Conservation (phyloP, 2,888 invertebrate genomes). For the Caenorhabditis sinica region DNA sequence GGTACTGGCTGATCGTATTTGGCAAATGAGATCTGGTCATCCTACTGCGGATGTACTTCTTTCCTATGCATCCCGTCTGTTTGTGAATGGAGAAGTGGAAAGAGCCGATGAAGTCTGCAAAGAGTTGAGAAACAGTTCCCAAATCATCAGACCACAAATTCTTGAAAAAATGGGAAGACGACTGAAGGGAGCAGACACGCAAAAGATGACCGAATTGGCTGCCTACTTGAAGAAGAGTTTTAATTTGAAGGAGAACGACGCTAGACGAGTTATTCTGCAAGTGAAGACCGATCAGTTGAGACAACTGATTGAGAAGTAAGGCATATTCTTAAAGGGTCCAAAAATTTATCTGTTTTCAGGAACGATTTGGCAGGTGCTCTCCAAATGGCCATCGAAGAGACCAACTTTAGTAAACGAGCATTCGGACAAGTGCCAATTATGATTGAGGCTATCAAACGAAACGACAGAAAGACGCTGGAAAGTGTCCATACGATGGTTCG, state of each 20-base stretch:
- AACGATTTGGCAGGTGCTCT: conserved; percentile 54
- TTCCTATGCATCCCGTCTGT: conserved; percentile 59
- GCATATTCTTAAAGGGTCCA: neutral
- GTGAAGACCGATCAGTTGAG: conserved; percentile 54
- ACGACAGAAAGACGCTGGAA: conserved; percentile 41
- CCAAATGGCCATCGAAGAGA: conserved; percentile 61
- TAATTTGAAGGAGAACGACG: conserved; percentile 33
- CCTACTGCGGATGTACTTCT: conserved; percentile 51
- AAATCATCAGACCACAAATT: conserved; percentile 51
- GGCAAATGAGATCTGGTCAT: conserved; percentile 57
- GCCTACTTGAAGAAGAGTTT: conserved; percentile 58
- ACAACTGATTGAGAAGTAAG: conserved; percentile 49
- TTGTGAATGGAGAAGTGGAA: conserved; percentile 48
- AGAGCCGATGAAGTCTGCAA: conserved; percentile 66
- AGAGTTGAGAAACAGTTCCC: conserved; percentile 51
- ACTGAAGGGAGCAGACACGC: conserved; percentile 50
- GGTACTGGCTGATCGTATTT: conserved; percentile 63
- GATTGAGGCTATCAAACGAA: conserved; percentile 60
- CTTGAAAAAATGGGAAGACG: conserved; percentile 61
- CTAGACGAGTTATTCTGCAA: conserved; percentile 55
- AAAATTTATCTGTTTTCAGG: conserved; percentile 21
- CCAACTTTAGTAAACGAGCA: conserved; percentile 42
- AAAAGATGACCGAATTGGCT: conserved; percentile 52
- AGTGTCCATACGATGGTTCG: conserved; percentile 62
- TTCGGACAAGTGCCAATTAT: conserved; percentile 67